These are phyloP conservation scores for Saguinus midas DNA, from an alignment of 2,113 vertebrate species.

Conservation along the genomic window DNA sequence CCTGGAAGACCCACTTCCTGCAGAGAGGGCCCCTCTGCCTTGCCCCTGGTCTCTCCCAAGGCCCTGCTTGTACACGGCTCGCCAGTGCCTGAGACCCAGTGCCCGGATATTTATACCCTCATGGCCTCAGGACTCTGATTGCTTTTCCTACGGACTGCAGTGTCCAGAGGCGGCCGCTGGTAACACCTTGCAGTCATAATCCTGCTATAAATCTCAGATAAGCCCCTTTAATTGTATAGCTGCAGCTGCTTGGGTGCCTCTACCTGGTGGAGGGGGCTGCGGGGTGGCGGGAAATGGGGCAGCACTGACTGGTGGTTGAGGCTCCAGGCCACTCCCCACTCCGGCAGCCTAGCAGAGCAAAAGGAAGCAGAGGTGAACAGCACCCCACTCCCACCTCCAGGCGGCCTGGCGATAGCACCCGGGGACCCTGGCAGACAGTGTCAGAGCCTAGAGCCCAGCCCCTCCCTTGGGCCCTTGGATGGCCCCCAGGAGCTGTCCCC, in stretches of 20 bases:
- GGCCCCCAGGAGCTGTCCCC: background rate
- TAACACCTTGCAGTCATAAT: constrained; percentile 64
- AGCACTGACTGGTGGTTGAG: background rate
- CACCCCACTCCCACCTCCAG: background rate
- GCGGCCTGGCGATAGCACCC: background rate
- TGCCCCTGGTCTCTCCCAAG: background rate
- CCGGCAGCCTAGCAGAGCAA: rapidly evolving
- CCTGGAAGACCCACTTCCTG: background rate
- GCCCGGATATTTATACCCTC: constrained; percentile 46
- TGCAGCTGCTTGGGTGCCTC: background rate
- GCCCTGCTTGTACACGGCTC: constrained; percentile 9
- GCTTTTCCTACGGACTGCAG: constrained; percentile 68
- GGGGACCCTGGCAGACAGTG: background rate
- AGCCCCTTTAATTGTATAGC: constrained; percentile 72
- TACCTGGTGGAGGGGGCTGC: background rate
- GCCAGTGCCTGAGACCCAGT: background rate
- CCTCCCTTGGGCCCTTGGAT: background rate
- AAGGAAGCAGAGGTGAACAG: background rate
- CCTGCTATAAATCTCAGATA: constrained; percentile 61
- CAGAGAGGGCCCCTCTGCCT: background rate
- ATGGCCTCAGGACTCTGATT: constrained; percentile 63
- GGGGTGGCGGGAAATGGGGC: background rate
- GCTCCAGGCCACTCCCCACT: background rate
- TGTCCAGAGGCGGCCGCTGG: constrained; percentile 55
- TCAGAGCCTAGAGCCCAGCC: background rate